These are phyloP conservation scores for Thryonomys swinderianus DNA, from an alignment of 2,113 vertebrate species.

Conservation along the genomic window DNA sequence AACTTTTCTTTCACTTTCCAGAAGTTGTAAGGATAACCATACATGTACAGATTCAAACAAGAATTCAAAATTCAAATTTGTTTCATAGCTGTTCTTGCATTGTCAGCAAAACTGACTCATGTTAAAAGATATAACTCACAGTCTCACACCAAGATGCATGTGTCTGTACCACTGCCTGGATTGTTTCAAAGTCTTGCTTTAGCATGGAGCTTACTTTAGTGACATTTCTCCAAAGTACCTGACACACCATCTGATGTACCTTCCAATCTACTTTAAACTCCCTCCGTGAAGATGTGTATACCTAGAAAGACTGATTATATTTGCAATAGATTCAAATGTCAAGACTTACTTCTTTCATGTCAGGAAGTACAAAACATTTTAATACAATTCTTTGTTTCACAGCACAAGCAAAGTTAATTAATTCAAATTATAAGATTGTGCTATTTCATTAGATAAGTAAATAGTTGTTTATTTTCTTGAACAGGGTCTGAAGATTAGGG, in stretches of 20 bases:
- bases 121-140: constrained; percentile 61
- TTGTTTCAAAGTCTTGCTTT: constrained; percentile 75
- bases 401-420: background rate
- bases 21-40: constrained; percentile 64
- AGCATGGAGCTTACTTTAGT: constrained; percentile 72
- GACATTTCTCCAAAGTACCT: constrained; percentile 76
- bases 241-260: constrained; percentile 69
- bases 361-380: background rate
- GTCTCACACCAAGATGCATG: constrained; percentile 58
- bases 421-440: background rate
- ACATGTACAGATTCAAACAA: constrained; percentile 62
- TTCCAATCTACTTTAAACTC: constrained; percentile 68
- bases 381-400: background rate
- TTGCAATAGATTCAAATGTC: constrained; percentile 61
- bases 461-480: constrained; percentile 43
- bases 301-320: constrained; percentile 70
- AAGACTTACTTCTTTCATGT: constrained; percentile 1
- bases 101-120: constrained; percentile 70
- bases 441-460: background rate
- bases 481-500: fast-evolving
- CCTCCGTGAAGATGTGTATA: constrained; percentile 76
- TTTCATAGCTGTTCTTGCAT: constrained; percentile 6
- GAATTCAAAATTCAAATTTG: constrained; percentile 76
- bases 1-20: constrained; percentile 59
- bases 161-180: constrained; percentile 57